A percentile compares a stretch with the other conserved stretches of the same genome.
phyloP scores from a whole-genome alignment of 2,888 invertebrate species.

The Hydriomena furcata region DNA sequence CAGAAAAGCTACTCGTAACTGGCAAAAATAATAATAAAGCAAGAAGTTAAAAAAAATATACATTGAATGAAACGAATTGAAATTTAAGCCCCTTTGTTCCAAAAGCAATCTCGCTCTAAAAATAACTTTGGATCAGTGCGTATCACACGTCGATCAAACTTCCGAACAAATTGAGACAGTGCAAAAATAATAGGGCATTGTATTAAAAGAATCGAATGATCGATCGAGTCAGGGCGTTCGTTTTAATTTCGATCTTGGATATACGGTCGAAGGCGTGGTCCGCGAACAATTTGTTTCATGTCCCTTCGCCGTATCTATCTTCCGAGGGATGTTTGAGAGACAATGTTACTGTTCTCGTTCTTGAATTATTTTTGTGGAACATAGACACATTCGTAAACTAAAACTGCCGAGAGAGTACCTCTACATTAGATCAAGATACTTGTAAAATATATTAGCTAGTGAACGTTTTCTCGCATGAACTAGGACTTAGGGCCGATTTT shows the following conservation, averaged over 20 bases:
- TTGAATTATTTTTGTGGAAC: slow-evolving; percentile 13
- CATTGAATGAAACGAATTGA: background rate
- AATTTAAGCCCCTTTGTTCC: slow-evolving; percentile 34
- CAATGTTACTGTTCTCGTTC: slow-evolving; percentile 18
- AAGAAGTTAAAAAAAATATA: too few species aligned
- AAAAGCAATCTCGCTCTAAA: slow-evolving; percentile 50
- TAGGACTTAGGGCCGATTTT: too few species aligned
- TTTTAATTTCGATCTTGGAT: slow-evolving; percentile 81
- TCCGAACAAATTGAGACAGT: slow-evolving; percentile 74
- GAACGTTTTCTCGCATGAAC: too few species aligned
- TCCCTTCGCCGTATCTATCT: slow-evolving; percentile 52
- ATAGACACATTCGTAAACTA: too few species aligned
- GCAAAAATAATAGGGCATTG: slow-evolving; percentile 75
- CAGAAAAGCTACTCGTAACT: too few species aligned
- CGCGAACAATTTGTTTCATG: slow-evolving; percentile 79
- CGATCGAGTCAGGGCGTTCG: slow-evolving; percentile 78
- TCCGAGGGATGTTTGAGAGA: slow-evolving; percentile 30
- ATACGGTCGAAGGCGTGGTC: slow-evolving; percentile 77
- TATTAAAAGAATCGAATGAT: slow-evolving; percentile 80
- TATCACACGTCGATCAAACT: slow-evolving; percentile 66
- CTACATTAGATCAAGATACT: too few species aligned
- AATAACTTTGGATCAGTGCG: slow-evolving; percentile 58
- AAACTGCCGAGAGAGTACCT: too few species aligned
- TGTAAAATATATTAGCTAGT: too few species aligned
- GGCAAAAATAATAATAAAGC: too few species aligned